Evolutionary conservation across 2,113 vertebrate species (phyloP).

Genomic region (Oryzias woworae): DNA sequence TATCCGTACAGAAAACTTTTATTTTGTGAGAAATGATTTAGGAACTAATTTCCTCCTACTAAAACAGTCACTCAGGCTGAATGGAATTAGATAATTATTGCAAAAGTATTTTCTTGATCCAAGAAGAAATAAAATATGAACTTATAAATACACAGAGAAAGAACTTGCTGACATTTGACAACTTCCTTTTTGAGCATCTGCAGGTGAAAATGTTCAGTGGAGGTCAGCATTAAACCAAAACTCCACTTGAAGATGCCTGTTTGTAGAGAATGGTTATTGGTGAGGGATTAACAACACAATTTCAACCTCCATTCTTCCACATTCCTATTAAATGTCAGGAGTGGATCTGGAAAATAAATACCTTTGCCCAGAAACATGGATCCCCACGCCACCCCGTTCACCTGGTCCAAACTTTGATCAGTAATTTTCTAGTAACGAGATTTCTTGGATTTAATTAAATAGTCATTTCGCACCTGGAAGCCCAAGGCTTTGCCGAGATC

Average conservation of each 20-base stretch:
- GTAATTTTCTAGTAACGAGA: constrained; percentile 81
- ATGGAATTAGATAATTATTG: neutral
- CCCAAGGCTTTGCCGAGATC: constrained; percentile 76
- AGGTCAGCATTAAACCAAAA: constrained; percentile 58
- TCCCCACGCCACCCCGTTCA: constrained; percentile 60
- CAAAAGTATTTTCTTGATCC: neutral
- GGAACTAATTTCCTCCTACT: too few species aligned
- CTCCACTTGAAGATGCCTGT: constrained; percentile 58
- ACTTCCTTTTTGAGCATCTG: constrained; percentile 43
- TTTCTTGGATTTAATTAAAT: constrained; percentile 82
- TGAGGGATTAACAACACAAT: constrained; percentile 64
- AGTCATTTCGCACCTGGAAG: constrained; percentile 79
- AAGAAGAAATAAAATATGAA: constrained; percentile 18
- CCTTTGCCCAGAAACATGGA: constrained; percentile 56
- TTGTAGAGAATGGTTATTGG: constrained; percentile 49
- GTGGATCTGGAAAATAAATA: constrained; percentile 69
- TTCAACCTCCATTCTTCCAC: constrained; percentile 46
- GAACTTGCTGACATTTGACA: constrained; percentile 32
- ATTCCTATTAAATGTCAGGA: constrained; percentile 54
- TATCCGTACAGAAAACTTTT: too few species aligned
- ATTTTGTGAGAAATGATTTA: too few species aligned
- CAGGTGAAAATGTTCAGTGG: constrained; percentile 16
- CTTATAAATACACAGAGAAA: constrained; percentile 1
- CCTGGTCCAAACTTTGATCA: constrained; percentile 78
- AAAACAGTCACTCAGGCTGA: too few species aligned